Evolutionary conservation across 2,888 invertebrate genomes (phyloP).

Genomic region (Ypsolopha scabrella): DNA sequence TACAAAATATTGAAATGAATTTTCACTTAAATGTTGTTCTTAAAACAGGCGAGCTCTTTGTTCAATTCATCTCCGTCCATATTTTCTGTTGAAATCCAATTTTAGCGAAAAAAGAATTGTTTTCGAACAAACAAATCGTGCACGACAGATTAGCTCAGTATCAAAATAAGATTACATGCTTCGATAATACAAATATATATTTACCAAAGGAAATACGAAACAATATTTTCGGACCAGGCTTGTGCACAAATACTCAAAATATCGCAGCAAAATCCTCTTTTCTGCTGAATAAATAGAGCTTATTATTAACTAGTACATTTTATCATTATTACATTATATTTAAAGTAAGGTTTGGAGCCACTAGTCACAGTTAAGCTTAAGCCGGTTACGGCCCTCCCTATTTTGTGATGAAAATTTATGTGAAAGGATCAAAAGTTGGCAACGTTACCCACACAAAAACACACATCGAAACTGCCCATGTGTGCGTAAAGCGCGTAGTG

Average conservation of each 20-base stretch:
- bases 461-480: constrained; percentile 14
- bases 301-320: constrained; percentile 61
- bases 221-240: constrained; percentile 47
- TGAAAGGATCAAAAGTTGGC: constrained; percentile 67
- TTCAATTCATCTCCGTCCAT: too few species aligned
- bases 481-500: constrained; percentile 18
- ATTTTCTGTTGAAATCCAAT: too few species aligned
- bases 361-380: constrained; percentile 68
- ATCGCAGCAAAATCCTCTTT: constrained; percentile 52
- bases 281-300: constrained; percentile 51
- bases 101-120: constrained; percentile 8
- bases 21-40: too few species aligned
- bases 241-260: constrained; percentile 32
- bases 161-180: constrained; percentile 45
- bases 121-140: constrained; percentile 3
- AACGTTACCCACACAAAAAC: constrained; percentile 31
- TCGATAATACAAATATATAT: constrained; percentile 44
- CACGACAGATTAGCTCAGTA: constrained; percentile 32
- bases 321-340: constrained; percentile 68
- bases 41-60: too few species aligned
- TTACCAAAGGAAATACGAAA: constrained; percentile 50
- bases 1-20: too few species aligned
- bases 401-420: constrained; percentile 71
- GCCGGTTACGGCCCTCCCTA: constrained; percentile 68
- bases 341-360: constrained; percentile 59